Evolutionary conservation across 2,888 invertebrate genomes (phyloP).

Genomic region (Pristionchus arcanus): DNA sequence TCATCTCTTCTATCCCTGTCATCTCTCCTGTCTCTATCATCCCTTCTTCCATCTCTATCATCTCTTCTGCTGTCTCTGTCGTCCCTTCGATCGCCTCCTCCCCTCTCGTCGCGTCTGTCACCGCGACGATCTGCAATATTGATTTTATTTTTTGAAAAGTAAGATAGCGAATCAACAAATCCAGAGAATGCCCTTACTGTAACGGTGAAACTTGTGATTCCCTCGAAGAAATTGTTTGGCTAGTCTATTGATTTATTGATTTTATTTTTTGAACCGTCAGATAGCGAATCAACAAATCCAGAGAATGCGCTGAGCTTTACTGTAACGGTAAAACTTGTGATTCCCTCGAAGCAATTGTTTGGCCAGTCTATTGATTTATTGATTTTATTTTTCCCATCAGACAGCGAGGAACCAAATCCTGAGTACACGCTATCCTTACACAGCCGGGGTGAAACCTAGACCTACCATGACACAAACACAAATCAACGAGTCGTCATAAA

Average conservation of each 20-base stretch:
- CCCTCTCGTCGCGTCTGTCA: constrained; percentile 10
- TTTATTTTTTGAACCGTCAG: no score
- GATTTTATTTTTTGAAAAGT: background rate
- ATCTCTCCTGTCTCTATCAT: constrained; percentile 51
- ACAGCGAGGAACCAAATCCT: background rate
- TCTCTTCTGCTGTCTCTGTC: constrained; percentile 44
- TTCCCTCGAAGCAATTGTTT: no score
- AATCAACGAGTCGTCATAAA: no score
- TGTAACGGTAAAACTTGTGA: no score
- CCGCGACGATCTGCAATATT: constrained; percentile 14
- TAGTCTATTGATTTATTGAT: no score
- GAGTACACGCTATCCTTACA: background rate
- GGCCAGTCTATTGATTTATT: background rate
- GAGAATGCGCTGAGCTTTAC: background rate
- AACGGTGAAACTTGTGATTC: no score
- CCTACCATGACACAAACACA: background rate
- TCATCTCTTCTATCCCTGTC: constrained; percentile 43
- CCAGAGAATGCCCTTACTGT: background rate
- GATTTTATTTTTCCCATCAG: background rate
- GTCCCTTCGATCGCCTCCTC: constrained; percentile 52
- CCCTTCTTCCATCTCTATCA: constrained; percentile 24
- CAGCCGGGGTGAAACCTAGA: background rate
- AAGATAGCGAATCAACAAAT: background rate
- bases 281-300: background rate
- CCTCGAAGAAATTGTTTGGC: no score